Evolutionary conservation across 2,888 invertebrate species (phyloP).

Genomic region (Nomada ruficornis): DNA sequence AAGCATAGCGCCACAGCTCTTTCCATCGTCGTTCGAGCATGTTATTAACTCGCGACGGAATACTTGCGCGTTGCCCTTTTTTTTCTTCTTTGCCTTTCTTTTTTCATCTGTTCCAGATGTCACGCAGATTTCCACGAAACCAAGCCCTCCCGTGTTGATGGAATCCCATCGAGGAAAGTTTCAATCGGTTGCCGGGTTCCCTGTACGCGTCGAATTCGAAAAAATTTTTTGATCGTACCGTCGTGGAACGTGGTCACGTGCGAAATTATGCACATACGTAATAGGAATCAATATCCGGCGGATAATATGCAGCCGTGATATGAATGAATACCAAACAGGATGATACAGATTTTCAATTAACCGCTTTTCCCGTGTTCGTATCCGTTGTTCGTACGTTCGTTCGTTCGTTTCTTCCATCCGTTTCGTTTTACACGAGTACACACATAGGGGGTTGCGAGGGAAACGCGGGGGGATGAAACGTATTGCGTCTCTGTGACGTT

Average conservation of each 20-base stretch:
- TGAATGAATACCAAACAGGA: conserved; percentile 60
- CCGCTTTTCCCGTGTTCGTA: conserved; percentile 27
- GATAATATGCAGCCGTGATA: conserved; percentile 51
- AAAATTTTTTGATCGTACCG: background rate
- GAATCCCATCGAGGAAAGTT: conserved; percentile 8
- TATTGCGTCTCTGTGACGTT: conserved; percentile 12
- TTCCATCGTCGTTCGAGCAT: background rate
- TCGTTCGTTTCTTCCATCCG: conserved; percentile 2
- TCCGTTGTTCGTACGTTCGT: conserved; percentile 12
- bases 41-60: conserved; percentile 27
- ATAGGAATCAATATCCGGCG: conserved; percentile 51
- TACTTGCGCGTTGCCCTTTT: background rate
- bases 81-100: background rate
- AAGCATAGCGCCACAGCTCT: background rate
- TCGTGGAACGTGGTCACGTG: background rate
- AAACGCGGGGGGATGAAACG: background rate
- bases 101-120: background rate
- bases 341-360: conserved; percentile 60
- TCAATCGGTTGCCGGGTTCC: background rate
- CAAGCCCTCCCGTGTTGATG: background rate
- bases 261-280: conserved; percentile 63
- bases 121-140: background rate
- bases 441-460: background rate
- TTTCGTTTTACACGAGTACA: background rate
- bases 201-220: background rate